Evolutionary conservation across 2,888 invertebrate genomes (phyloP), one percentile per base, ranked within the genome.

Genomic region (Asteroscopus sphinx): DNA sequence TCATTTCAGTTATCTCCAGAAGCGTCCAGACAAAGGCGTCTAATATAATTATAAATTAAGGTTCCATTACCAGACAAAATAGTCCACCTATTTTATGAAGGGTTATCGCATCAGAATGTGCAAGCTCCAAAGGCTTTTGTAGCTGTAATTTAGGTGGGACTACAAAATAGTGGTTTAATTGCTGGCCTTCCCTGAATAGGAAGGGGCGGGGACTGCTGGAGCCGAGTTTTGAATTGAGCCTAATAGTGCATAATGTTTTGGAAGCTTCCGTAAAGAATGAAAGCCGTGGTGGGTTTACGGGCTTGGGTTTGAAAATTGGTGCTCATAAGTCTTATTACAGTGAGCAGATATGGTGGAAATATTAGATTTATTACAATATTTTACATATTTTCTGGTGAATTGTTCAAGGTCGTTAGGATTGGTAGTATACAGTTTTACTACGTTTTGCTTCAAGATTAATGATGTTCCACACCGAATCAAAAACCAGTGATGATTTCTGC

Each of bases 141-240:
- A 51, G 39, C 59, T 46, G 41, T 63, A 72, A 75, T 75, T 74
- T 65, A 60, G 76, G 68, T 39, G 63, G 47, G 56, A 72, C 60
- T 75, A 72, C 65, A 60, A 73, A 68, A 72, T 73, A 73, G 72
- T 68, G 65, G 47, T 62, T 63, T 72, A 73, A 75, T 65, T 73
- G 68, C 63, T 37, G 15, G 16, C 51, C 13, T 47, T 13, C 44
- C 44, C 13, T 65, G 37, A 59, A 55, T 46, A 32, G 45, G 17
- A 47, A 26, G 17, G 33, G 44, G 62, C 26, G 41, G 68, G 33
- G 54, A 25, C 36, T 45, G 30, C 45, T 35, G 51, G 42, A 48
- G 46, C 40, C 21, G 40, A 54, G 47, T 55, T 74, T 62, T 71
- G 68, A 62, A 71, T 71, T 75, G 71, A 71, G 32, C 40, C 61